Evolutionary conservation across 2,113 vertebrate species (phyloP).

Genomic region (Paraplagusia blochii): DNA sequence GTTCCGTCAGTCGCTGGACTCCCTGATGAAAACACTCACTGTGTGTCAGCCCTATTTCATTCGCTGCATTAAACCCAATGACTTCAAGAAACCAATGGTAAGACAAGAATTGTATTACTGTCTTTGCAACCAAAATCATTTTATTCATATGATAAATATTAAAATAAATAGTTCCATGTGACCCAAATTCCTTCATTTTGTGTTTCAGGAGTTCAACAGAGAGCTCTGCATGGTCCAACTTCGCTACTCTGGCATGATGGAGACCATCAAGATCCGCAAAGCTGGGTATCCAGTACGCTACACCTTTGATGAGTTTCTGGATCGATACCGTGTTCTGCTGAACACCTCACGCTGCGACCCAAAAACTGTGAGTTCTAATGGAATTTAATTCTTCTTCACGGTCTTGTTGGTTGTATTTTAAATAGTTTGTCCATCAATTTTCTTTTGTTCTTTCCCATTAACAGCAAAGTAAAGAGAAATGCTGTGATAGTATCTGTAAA

Average conservation of each 20-base stretch:
- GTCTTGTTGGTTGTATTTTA: neutral
- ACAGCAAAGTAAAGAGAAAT: conserved; percentile 74
- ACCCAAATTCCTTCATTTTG: neutral
- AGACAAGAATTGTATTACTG: conserved; percentile 12
- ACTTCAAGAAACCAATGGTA: conserved; percentile 94
- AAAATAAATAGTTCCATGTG: neutral
- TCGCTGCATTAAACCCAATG: conserved; percentile 97
- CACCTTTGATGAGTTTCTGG: conserved; percentile 85
- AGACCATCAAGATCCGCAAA: conserved; percentile 91
- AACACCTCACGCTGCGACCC: conserved; percentile 67
- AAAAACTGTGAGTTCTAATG: conserved; percentile 56
- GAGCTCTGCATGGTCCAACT: conserved; percentile 91
- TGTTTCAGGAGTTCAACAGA: conserved; percentile 85
- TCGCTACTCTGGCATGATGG: conserved; percentile 94
- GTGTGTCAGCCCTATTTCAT: conserved; percentile 92
- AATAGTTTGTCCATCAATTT: neutral
- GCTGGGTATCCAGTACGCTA: conserved; percentile 91
- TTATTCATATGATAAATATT: neutral
- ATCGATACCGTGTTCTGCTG: conserved; percentile 82
- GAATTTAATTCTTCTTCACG: neutral
- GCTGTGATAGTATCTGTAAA: conserved; percentile 79
- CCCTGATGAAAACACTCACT: conserved; percentile 91
- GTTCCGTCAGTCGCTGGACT: conserved; percentile 93
- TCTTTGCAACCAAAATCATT: conserved; percentile 5
- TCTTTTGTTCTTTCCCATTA: conserved; percentile 22